Percentiles rank a stretch among this genome's conserved stretches.
Conservation (phyloP, 1,140 invertebrate species). For the Cardiocondyla obscurior region DNA sequence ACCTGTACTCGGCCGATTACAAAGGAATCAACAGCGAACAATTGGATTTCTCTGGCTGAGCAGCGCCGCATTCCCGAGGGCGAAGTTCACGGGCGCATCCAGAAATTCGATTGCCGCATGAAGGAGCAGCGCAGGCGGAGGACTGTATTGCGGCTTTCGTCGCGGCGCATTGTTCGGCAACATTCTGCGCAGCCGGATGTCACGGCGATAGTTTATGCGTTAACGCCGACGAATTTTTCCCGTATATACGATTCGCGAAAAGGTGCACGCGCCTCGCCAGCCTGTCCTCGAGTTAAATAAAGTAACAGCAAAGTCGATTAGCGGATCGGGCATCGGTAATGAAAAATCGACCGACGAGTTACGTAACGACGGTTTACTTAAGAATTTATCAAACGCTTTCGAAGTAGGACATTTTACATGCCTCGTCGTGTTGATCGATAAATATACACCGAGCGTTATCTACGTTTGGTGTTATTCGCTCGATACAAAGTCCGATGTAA, state of each 20-base stretch:
- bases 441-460: background rate
- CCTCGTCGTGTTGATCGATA: background rate
- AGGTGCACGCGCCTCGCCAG: background rate
- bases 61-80: slow-evolving; percentile 51
- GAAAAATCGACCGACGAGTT: too few relatives aligned
- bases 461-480: background rate
- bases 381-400: slow-evolving; percentile 1
- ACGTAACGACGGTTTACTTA: too few relatives aligned
- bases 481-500: background rate
- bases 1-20: slow-evolving; percentile 48
- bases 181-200: background rate
- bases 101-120: slow-evolving; percentile 56
- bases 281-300: too few relatives aligned
- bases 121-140: slow-evolving; percentile 40
- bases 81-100: slow-evolving; percentile 54
- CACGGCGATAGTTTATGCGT: background rate
- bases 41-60: slow-evolving; percentile 52
- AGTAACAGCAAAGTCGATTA: too few relatives aligned
- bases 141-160: slow-evolving; percentile 8
- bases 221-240: background rate
- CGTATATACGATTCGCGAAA: background rate
- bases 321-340: too few relatives aligned
- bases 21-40: slow-evolving; percentile 55
- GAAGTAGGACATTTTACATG: too few relatives aligned
- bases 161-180: slow-evolving; percentile 17